Conservation (phyloP, 2,797 vertebrate genomes). For the Crenuchus spilurus region DNA sequence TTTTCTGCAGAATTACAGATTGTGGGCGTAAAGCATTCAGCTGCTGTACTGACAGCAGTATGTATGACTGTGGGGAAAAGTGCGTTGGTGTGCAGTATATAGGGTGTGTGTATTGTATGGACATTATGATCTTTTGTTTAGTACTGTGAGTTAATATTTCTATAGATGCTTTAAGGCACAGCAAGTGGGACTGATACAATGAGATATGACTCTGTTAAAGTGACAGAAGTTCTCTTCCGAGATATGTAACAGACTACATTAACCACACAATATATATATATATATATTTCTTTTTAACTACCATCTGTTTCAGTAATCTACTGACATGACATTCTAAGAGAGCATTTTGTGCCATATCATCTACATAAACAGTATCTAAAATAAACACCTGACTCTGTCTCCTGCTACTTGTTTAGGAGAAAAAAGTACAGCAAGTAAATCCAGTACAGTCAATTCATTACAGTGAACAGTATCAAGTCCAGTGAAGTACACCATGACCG, state of each 20-base stretch:
- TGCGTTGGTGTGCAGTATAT: slow-evolving; percentile 22
- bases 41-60: slow-evolving; percentile 8
- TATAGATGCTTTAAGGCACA: slow-evolving; percentile 82
- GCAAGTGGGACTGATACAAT: slow-evolving; percentile 73
- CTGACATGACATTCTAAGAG: slow-evolving; percentile 25
- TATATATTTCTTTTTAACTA: slow-evolving; percentile 50
- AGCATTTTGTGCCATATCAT: slow-evolving; percentile 11
- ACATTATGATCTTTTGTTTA: slow-evolving; percentile 25
- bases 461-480: neutral
- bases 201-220: slow-evolving; percentile 57
- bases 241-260: slow-evolving; percentile 37
- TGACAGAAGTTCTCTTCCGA: slow-evolving; percentile 34
- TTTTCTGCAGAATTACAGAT: neutral
- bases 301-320: slow-evolving; percentile 30
- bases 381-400: slow-evolving; percentile 15
- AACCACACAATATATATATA: too few species aligned
- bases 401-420: neutral
- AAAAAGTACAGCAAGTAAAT: neutral
- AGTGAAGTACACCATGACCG: neutral
- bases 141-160: slow-evolving; percentile 47
- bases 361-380: slow-evolving; percentile 21
- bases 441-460: neutral
- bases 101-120: slow-evolving; percentile 22
- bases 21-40: neutral
- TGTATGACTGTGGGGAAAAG: neutral